Percentiles rank a stretch among this genome's conserved stretches.
phyloP scores from a whole-genome alignment of 2,113 vertebrate species.

The Nipponia nippon region DNA sequence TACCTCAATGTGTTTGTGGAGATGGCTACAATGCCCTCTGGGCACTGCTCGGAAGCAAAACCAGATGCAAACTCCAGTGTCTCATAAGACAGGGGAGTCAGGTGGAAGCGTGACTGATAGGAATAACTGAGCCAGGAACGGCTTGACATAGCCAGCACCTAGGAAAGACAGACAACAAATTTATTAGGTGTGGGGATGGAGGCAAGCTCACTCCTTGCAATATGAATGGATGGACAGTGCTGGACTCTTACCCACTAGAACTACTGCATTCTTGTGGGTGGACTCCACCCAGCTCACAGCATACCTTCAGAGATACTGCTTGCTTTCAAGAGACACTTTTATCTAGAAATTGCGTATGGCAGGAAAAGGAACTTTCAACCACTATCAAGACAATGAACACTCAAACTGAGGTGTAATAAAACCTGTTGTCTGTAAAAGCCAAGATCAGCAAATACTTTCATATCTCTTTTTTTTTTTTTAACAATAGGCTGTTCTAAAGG shows the following conservation, averaged over 20 bases:
- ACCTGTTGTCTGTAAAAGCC: not conserved
- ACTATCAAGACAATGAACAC: not conserved
- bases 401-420: not conserved
- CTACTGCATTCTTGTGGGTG: not conserved
- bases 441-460: not conserved
- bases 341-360: rapidly evolving
- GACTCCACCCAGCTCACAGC: not conserved
- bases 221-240: rapidly evolving
- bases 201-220: not conserved
- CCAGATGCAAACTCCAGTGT: slow-evolving; percentile 96
- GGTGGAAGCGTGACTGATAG: slow-evolving; percentile 96
- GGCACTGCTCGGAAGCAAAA: slow-evolving; percentile 97
- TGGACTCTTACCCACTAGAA: not conserved
- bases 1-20: slow-evolving; percentile 97
- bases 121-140: slow-evolving; percentile 98
- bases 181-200: not conserved
- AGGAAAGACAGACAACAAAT: not conserved
- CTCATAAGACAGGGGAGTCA: slow-evolving; percentile 94
- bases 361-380: not conserved
- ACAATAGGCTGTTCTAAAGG: not conserved
- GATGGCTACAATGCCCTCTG: slow-evolving; percentile 97
- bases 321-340: not conserved
- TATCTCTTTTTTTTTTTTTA: not conserved
- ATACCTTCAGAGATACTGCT: not conserved
- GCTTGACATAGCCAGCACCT: slow-evolving; percentile 99